phyloP scores from a whole-genome alignment of 2,113 vertebrate genomes.

The Calcarius ornatus region DNA sequence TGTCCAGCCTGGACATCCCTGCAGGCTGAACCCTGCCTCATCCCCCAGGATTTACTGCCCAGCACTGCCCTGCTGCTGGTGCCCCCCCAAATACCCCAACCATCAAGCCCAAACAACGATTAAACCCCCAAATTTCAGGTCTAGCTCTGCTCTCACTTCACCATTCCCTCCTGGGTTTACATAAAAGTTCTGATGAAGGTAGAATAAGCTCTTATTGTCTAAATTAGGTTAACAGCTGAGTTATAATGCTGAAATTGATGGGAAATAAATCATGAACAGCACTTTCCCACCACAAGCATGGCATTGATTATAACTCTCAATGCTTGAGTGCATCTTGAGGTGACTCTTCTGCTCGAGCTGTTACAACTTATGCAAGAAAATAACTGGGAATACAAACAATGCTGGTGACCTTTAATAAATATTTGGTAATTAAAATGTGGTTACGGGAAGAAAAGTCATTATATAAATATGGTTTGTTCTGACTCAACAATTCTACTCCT shows the following conservation, averaged over 20 bases:
- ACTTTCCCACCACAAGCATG: neutral
- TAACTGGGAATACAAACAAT: slow-evolving; percentile 11
- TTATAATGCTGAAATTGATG: neutral
- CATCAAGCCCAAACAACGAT: neutral
- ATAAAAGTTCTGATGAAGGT: neutral
- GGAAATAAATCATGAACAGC: neutral
- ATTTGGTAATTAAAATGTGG: slow-evolving; percentile 39
- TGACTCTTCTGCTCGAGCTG: neutral
- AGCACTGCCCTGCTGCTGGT: neutral
- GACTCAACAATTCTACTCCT: slow-evolving; percentile 5
- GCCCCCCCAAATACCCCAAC: fast-evolving
- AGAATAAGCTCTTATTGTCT: neutral
- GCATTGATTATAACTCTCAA: neutral
- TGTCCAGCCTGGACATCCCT: neutral
- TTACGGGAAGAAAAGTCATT: slow-evolving; percentile 12
- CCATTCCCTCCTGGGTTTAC: neutral
- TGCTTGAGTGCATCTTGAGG: neutral
- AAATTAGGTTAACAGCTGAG: neutral
- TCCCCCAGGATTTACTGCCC: neutral
- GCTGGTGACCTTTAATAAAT: slow-evolving; percentile 48
- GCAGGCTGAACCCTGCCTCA: neutral
- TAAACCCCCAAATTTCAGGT: neutral
- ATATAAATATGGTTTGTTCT: neutral
- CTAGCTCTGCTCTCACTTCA: neutral
- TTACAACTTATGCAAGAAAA: slow-evolving; percentile 19